These are phyloP conservation scores for Neoniphon sammara DNA, from an alignment of 2,797 vertebrate species.

Conservation along the genomic window DNA sequence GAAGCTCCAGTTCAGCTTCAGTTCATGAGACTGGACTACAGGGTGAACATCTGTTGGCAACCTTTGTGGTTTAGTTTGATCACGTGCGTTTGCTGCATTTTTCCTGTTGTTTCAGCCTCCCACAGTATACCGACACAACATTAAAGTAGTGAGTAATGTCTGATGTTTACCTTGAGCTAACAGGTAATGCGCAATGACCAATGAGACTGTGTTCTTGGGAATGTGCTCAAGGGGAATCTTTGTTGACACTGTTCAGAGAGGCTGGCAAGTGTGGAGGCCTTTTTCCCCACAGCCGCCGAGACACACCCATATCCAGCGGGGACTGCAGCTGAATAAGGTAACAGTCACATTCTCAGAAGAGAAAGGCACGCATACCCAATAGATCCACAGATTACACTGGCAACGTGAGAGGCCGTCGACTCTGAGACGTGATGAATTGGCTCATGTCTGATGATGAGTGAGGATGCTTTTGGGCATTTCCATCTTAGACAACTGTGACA, in stretches of 20 bases:
- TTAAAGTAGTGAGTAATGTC: not conserved
- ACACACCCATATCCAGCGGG: slow-evolving; percentile 49
- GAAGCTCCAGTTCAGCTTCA: not conserved
- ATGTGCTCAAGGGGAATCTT: slow-evolving; percentile 30
- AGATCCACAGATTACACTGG: slow-evolving; percentile 6
- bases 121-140: not conserved
- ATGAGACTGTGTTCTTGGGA: slow-evolving; percentile 18
- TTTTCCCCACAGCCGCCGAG: slow-evolving; percentile 5
- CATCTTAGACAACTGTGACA: slow-evolving; percentile 25
- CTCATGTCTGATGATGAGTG: slow-evolving; percentile 13
- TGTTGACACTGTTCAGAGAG: slow-evolving; percentile 48
- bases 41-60: not conserved
- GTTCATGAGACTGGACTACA: slow-evolving; percentile 41
- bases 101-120: not conserved
- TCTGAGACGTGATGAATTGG: not conserved
- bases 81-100: not conserved
- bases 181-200: slow-evolving; percentile 16
- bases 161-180: slow-evolving; percentile 35
- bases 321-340: slow-evolving; percentile 46
- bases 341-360: slow-evolving; percentile 51
- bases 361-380: not conserved
- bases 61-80: slow-evolving; percentile 7
- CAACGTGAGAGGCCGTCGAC: slow-evolving; percentile 17
- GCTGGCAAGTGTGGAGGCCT: slow-evolving; percentile 32
- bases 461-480: slow-evolving; percentile 19